Evolutionary conservation across 2,888 invertebrate species (phyloP).

Genomic region (Quadroppia sp.): DNA sequence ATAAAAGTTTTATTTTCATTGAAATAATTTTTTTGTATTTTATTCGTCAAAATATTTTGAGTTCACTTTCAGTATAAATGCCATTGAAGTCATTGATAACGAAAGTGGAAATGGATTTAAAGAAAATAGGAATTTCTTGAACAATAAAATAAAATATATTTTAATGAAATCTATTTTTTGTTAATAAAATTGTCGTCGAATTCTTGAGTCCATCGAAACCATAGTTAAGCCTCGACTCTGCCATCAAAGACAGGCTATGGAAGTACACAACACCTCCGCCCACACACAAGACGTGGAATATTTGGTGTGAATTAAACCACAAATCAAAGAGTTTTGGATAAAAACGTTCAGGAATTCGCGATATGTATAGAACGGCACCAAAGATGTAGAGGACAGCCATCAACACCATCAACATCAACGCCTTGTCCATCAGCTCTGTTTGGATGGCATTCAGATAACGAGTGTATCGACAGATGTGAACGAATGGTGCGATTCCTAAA

Average conservation of each 20-base stretch:
- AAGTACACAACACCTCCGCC: slow-evolving; percentile 3
- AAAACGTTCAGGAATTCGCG: slow-evolving; percentile 93
- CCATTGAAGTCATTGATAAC: no score
- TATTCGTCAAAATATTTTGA: no score
- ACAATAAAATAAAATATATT: no score
- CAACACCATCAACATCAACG: slow-evolving; percentile 57
- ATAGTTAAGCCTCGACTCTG: neutral
- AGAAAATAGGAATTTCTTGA: no score
- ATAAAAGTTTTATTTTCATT: no score
- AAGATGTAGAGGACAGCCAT: slow-evolving; percentile 94
- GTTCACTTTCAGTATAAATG: no score
- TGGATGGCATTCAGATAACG: neutral
- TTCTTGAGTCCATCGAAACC: neutral
- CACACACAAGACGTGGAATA: slow-evolving; percentile 90
- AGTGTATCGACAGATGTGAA: neutral
- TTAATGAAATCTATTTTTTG: no score
- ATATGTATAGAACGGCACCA: slow-evolving; percentile 93
- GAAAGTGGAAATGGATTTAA: no score
- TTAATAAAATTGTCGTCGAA: no score
- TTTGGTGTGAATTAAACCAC: slow-evolving; percentile 99
- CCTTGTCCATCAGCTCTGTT: neutral
- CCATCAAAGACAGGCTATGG: slow-evolving; percentile 13
- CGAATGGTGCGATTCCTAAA: neutral
- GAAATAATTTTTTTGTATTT: no score
- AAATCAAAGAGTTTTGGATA: slow-evolving; percentile 86